phyloP scores from a whole-genome alignment of 2,113 vertebrate genomes.

The Trinectes maculatus region DNA sequence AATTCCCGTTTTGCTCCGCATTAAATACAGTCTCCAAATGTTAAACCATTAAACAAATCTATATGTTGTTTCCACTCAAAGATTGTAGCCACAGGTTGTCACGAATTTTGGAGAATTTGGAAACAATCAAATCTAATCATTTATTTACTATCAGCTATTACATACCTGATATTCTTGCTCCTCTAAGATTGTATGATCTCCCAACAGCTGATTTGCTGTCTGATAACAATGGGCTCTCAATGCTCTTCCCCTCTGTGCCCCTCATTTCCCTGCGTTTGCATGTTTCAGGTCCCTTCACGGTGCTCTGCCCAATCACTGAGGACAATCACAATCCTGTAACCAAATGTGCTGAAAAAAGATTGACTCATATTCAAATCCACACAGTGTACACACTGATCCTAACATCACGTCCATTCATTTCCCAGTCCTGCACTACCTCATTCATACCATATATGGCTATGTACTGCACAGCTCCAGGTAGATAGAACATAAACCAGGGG shows the following conservation, averaged over 20 bases:
- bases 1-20: background rate
- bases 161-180: constrained; percentile 28
- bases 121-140: background rate
- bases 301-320: constrained; percentile 68
- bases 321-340: constrained; percentile 57
- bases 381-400: constrained; percentile 29
- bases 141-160: background rate
- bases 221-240: constrained; percentile 27
- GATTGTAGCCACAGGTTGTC: background rate
- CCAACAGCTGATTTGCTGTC: constrained; percentile 23
- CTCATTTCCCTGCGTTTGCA: constrained; percentile 82
- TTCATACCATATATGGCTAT: constrained; percentile 38
- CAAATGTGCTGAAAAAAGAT: constrained; percentile 72
- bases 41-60: too few relatives aligned
- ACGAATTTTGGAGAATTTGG: background rate
- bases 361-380: constrained; percentile 71
- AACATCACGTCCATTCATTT: background rate
- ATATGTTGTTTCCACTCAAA: too few relatives aligned
- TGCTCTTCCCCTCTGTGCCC: constrained; percentile 13
- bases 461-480: constrained; percentile 18
- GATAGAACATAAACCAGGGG: constrained; percentile 24
- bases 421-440: background rate
- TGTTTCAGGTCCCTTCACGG: constrained; percentile 58
- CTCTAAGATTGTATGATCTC: constrained; percentile 3
- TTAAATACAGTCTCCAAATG: background rate